These are phyloP conservation scores for Amia ocellicauda DNA, from an alignment of 2,113 vertebrate genomes.

Conservation along the genomic window DNA sequence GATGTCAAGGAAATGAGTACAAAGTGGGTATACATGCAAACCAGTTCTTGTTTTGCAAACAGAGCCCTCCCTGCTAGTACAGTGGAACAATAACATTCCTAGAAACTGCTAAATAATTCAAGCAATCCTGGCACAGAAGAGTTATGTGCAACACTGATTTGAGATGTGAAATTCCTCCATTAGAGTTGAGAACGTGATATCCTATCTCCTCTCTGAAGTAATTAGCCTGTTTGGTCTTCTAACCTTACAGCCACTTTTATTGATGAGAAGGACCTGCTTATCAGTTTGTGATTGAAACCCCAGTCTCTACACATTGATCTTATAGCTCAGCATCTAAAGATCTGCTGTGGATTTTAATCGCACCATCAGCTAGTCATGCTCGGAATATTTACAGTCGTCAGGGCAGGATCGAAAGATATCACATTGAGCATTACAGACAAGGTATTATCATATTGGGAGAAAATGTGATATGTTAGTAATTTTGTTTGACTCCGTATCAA, in stretches of 20 bases:
- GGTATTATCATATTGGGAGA: too few relatives aligned
- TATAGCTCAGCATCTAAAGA: too few relatives aligned
- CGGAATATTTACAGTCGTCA: too few relatives aligned
- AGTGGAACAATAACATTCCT: constrained; percentile 6
- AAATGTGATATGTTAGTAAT: too few relatives aligned
- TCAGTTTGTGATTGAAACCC: too few relatives aligned
- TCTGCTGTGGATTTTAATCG: too few relatives aligned
- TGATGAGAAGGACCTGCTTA: background rate
- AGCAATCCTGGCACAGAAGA: background rate
- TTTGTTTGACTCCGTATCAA: too few relatives aligned
- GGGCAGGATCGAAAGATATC: too few relatives aligned
- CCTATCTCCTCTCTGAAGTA: background rate
- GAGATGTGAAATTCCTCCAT: background rate
- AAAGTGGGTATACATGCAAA: constrained; percentile 4
- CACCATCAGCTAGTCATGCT: too few relatives aligned
- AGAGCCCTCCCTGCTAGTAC: background rate
- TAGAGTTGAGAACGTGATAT: background rate
- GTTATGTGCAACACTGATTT: background rate
- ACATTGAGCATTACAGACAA: too few relatives aligned
- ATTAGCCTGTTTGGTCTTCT: background rate
- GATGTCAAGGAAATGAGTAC: constrained; percentile 7
- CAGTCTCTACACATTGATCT: too few relatives aligned
- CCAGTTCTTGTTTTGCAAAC: background rate
- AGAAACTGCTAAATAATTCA: constrained; percentile 13
- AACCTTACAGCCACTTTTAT: background rate